Evolutionary conservation across 1,140 invertebrate genomes (phyloP).

Genomic region (Eueides isabella): DNA sequence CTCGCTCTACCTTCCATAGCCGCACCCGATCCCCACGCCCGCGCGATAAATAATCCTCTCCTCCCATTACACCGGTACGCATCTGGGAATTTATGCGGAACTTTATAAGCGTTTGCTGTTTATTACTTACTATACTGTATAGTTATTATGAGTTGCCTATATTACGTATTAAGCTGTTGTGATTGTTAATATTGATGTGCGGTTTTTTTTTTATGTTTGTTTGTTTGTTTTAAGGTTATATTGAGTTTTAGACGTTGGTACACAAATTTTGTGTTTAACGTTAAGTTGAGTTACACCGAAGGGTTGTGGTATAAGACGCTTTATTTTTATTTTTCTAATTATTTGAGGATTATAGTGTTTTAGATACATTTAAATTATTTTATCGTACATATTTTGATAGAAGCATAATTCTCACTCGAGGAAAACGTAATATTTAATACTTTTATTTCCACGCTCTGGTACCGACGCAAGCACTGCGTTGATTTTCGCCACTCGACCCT

Average conservation of each 20-base stretch:
- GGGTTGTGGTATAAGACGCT: too few relatives aligned
- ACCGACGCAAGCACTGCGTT: too few relatives aligned
- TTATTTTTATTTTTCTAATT: too few relatives aligned
- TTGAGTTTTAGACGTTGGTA: neutral
- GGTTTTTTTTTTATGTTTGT: neutral
- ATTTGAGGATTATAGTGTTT: too few relatives aligned
- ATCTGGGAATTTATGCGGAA: constrained; percentile 56
- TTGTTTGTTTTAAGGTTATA: neutral
- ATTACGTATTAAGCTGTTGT: neutral
- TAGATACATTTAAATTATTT: too few relatives aligned
- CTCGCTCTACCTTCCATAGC: constrained; percentile 30
- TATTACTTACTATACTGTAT: constrained; percentile 39
- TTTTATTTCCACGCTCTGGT: too few relatives aligned
- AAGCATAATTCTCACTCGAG: too few relatives aligned
- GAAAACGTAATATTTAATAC: too few relatives aligned
- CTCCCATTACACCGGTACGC: constrained; percentile 55
- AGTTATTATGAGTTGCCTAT: constrained; percentile 12
- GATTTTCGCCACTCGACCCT: too few relatives aligned
- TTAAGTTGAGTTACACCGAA: neutral
- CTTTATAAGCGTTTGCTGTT: constrained; percentile 40
- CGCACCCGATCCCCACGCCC: constrained; percentile 47
- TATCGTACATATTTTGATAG: too few relatives aligned
- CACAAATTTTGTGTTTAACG: neutral
- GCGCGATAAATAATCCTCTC: constrained; percentile 61
- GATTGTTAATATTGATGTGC: neutral